Evolutionary conservation across 2,797 vertebrate genomes (phyloP).

Genomic region (Pseudochirops cupreus): DNA sequence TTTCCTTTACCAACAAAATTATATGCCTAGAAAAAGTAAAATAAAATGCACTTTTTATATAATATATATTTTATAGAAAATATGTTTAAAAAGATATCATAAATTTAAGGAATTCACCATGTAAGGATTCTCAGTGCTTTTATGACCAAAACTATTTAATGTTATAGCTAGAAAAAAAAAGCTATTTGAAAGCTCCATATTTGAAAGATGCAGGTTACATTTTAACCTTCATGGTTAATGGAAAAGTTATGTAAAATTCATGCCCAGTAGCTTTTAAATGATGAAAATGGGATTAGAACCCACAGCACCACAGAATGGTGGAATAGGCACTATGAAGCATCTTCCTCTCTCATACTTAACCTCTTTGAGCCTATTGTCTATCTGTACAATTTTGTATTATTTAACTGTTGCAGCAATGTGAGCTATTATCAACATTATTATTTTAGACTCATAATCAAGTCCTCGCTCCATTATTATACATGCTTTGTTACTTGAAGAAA

Average conservation of each 20-base stretch:
- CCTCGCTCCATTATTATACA: background rate
- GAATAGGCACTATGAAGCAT: background rate
- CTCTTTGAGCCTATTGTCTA: background rate
- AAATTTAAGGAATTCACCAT: background rate
- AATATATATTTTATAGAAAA: background rate
- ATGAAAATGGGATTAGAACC: background rate
- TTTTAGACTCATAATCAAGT: background rate
- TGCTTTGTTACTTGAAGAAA: background rate
- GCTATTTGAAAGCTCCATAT: fast-evolving
- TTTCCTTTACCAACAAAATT: background rate
- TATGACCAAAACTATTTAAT: background rate
- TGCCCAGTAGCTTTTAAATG: background rate
- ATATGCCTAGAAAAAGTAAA: background rate
- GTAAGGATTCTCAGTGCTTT: background rate
- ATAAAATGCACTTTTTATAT: too few species aligned
- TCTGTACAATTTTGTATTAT: background rate
- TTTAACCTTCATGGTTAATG: too few species aligned
- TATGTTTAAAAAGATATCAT: too few species aligned
- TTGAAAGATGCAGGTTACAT: background rate
- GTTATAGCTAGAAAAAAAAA: background rate
- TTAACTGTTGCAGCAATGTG: background rate
- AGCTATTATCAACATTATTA: background rate
- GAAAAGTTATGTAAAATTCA: background rate
- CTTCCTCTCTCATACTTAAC: background rate
- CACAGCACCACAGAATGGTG: background rate